Evolutionary conservation across 1,140 invertebrate genomes (phyloP).

Genomic region (Meloidogyne exigua): DNA sequence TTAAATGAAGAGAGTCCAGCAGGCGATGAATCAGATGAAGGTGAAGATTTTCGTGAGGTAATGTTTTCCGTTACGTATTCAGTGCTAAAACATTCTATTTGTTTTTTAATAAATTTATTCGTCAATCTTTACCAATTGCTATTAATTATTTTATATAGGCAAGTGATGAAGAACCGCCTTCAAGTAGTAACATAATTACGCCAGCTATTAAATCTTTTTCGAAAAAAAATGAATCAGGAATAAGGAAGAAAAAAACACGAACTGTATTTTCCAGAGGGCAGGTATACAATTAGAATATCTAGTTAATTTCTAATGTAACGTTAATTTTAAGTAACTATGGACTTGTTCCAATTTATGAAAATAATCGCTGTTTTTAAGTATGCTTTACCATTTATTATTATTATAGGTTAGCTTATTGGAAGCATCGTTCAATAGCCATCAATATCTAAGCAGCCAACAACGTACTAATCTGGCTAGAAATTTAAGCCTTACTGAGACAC

Average conservation of each 20-base stretch:
- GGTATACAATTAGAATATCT: not conserved
- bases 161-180: slow-evolving; percentile 17
- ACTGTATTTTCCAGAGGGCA: slow-evolving; percentile 21
- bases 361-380: not conserved
- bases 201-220: not conserved
- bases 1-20: not conserved
- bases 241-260: slow-evolving; percentile 22
- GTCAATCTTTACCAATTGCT: not conserved
- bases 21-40: not conserved
- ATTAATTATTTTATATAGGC: not conserved
- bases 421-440: not conserved
- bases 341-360: no score
- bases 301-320: no score
- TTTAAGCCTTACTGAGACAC: slow-evolving; percentile 19
- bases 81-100: no score
- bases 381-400: not conserved
- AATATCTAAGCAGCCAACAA: slow-evolving; percentile 19
- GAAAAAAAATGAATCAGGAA: not conserved
- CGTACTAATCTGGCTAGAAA: not conserved
- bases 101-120: no score
- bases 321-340: no score
- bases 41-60: not conserved
- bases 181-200: not conserved
- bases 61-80: not conserved
- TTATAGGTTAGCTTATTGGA: slow-evolving; percentile 10